Evolutionary conservation across 2,888 invertebrate species (phyloP).

Genomic region (Temnothorax unifasciatus): DNA sequence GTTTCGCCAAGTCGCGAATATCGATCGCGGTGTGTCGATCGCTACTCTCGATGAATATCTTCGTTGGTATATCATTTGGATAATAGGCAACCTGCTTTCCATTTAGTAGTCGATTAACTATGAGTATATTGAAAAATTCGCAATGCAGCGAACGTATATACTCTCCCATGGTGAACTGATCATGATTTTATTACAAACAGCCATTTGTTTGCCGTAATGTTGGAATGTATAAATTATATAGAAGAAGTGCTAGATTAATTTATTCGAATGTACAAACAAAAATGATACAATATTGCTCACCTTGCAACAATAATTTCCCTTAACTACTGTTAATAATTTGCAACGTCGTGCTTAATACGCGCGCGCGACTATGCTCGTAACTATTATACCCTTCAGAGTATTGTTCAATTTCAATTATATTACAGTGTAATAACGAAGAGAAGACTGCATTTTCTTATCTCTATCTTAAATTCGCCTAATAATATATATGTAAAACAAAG

Average conservation of each 20-base stretch:
- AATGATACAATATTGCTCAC: constrained; percentile 22
- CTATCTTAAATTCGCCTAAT: constrained; percentile 22
- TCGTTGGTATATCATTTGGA: constrained; percentile 20
- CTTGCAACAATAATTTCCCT: constrained; percentile 19
- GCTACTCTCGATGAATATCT: constrained; percentile 34
- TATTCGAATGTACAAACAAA: constrained; percentile 14
- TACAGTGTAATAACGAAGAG: not conserved
- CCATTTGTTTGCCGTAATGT: not conserved
- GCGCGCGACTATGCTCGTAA: not conserved
- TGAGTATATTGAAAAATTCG: constrained; percentile 12
- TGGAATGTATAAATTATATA: constrained; percentile 23
- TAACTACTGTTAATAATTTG: not conserved
- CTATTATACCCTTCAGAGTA: constrained; percentile 7
- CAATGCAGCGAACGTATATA: not conserved
- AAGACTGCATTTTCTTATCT: constrained; percentile 22
- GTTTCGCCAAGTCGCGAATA: constrained; percentile 24
- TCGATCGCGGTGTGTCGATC: constrained; percentile 21
- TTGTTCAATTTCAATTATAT: constrained; percentile 6
- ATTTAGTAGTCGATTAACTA: constrained; percentile 13
- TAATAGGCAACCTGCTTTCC: constrained; percentile 19
- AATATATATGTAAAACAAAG: constrained; percentile 11
- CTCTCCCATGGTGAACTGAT: constrained; percentile 47
- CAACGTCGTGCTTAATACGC: not conserved
- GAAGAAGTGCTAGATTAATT: constrained; percentile 24
- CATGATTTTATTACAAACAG: not conserved